phyloP scores from a whole-genome alignment of 2,888 invertebrate genomes.

The Chesias legatella region DNA sequence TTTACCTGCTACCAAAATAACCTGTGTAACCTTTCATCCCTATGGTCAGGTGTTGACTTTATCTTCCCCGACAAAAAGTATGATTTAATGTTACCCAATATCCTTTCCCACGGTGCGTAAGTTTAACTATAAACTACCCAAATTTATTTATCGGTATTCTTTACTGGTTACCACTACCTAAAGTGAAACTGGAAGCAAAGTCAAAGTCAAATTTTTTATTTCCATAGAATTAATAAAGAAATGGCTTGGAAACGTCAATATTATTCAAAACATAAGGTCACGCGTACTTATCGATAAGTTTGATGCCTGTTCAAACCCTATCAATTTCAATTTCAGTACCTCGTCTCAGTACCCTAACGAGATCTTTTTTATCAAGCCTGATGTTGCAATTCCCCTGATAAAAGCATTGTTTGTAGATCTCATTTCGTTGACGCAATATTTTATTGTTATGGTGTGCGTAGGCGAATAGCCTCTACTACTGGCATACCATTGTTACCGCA shows the following conservation, averaged over 20 bases:
- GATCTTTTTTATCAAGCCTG: conserved; percentile 23
- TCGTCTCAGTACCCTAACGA: conserved; percentile 21
- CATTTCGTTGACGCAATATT: conserved; percentile 36
- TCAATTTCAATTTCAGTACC: no score
- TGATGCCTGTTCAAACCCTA: no score
- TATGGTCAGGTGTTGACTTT: conserved; percentile 61
- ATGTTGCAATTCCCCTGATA: conserved; percentile 32
- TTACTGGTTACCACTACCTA: no score
- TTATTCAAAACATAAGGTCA: no score
- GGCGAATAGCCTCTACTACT: conserved; percentile 32
- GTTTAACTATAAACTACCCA: conserved; percentile 4
- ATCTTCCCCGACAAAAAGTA: conserved; percentile 40
- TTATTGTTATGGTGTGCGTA: conserved; percentile 34
- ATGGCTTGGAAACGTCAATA: no score
- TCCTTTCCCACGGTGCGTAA: conserved; percentile 60
- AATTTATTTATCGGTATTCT: neutral
- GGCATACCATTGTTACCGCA: conserved; percentile 37
- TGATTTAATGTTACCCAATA: conserved; percentile 42
- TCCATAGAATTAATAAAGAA: no score
- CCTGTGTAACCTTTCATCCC: conserved; percentile 39
- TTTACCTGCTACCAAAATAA: conserved; percentile 59
- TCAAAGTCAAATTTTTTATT: no score
- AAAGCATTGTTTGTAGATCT: conserved; percentile 35
- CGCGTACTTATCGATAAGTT: no score
- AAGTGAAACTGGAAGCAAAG: no score